Evolutionary conservation across 1,140 invertebrate species (phyloP).

Genomic region (Myzus persicae): DNA sequence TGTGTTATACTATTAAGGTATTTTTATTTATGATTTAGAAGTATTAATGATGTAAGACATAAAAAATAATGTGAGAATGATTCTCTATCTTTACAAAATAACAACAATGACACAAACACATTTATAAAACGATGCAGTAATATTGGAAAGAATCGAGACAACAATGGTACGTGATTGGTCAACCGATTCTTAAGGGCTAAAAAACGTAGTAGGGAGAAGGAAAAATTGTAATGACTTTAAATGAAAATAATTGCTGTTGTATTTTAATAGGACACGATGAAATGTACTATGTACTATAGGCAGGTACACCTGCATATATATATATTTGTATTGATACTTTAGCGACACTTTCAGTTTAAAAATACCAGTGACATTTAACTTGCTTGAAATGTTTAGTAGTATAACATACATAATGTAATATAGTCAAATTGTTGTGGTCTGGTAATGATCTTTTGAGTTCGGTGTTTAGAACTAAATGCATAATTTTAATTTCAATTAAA

Average conservation of each 20-base stretch:
- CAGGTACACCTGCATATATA: background rate
- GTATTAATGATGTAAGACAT: constrained; percentile 19
- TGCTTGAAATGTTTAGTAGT: background rate
- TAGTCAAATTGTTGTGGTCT: background rate
- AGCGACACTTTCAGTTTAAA: background rate
- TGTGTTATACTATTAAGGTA: background rate
- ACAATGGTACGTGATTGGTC: background rate
- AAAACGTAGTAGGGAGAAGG: background rate
- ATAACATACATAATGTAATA: background rate
- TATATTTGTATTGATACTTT: background rate
- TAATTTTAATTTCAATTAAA: too few species aligned
- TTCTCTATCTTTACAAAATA: background rate
- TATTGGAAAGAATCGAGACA: background rate
- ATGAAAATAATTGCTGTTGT: background rate
- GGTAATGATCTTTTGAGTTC: background rate
- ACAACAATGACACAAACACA: background rate
- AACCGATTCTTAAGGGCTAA: background rate
- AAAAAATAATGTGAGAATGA: constrained; percentile 11
- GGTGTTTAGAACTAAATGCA: background rate
- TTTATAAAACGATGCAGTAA: background rate
- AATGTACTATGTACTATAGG: background rate
- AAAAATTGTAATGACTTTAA: background rate
- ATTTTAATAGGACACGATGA: background rate
- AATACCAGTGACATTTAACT: background rate
- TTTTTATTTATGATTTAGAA: background rate